These are phyloP conservation scores for Anguilla rostrata DNA, from an alignment of 2,113 vertebrate genomes.

Conservation along the genomic window DNA sequence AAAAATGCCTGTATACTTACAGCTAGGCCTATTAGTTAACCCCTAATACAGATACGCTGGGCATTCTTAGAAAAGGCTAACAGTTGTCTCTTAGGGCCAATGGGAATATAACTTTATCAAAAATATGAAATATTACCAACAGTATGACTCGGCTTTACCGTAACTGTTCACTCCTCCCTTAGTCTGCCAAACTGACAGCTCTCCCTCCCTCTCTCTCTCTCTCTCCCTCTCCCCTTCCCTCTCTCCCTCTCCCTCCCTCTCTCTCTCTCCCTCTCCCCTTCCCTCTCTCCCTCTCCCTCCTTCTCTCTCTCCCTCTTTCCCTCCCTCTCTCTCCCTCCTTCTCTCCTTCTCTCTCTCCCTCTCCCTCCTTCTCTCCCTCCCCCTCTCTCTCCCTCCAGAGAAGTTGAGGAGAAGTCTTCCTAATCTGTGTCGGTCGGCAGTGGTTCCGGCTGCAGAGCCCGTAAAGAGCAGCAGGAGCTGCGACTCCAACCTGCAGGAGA, in stretches of 20 bases:
- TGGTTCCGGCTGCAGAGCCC: constrained; percentile 77
- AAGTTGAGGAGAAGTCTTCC: constrained; percentile 97
- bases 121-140: too few species aligned
- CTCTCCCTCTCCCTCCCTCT: not conserved
- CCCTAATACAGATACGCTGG: too few species aligned
- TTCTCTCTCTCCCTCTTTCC: constrained; percentile 42
- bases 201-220: too few species aligned
- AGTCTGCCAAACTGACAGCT: too few species aligned
- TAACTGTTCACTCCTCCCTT: too few species aligned
- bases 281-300: not conserved
- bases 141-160: too few species aligned
- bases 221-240: not conserved
- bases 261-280: not conserved
- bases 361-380: not conserved
- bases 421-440: constrained; percentile 85
- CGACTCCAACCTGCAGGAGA: constrained; percentile 96
- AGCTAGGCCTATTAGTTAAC: too few species aligned
- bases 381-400: constrained; percentile 63
- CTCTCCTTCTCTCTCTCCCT: not conserved
- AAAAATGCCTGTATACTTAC: too few species aligned
- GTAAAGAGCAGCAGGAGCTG: constrained; percentile 94
- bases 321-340: not conserved
- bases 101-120: too few species aligned
- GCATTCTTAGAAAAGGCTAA: too few species aligned
- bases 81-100: too few species aligned